Conservation (phyloP, 2,888 invertebrate genomes). For the Torymus tubicola region DNA sequence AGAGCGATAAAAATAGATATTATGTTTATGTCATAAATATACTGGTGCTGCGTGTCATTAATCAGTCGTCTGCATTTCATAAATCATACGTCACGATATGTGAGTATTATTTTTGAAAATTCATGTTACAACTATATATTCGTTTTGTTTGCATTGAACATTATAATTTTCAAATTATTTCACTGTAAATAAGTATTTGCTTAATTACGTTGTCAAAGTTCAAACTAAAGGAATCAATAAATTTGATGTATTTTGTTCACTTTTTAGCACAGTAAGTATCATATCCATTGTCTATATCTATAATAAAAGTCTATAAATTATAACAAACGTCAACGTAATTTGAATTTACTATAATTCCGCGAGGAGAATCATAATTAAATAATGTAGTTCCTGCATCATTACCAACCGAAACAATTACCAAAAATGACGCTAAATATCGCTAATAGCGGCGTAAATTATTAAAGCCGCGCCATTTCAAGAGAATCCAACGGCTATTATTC, state of each 20-base stretch:
- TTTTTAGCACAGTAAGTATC: too few species aligned
- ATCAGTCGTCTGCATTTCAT: slow-evolving; percentile 31
- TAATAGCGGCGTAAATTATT: slow-evolving; percentile 36
- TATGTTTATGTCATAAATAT: not conserved
- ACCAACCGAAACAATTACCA: not conserved
- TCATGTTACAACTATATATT: slow-evolving; percentile 10
- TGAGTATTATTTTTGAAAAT: slow-evolving; percentile 13
- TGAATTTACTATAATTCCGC: too few species aligned
- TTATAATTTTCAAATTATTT: too few species aligned
- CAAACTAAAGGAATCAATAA: too few species aligned
- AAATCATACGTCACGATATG: slow-evolving; percentile 17
- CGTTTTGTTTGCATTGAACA: not conserved
- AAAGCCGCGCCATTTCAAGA: slow-evolving; percentile 18
- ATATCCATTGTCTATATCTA: too few species aligned
- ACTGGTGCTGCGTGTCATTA: slow-evolving; percentile 15
- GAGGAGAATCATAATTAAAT: too few species aligned
- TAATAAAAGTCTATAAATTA: too few species aligned
- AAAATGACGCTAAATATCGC: slow-evolving; percentile 7
- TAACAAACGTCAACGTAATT: too few species aligned
- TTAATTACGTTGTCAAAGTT: too few species aligned
- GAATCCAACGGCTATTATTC: slow-evolving; percentile 30
- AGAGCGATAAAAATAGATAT: slow-evolving; percentile 28
- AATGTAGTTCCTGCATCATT: not conserved
- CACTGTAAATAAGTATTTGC: too few species aligned
- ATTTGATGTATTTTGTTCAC: too few species aligned